These are phyloP conservation scores for Myotis findleyi DNA, from an alignment of 2,797 vertebrate species.

Conservation along the genomic window DNA sequence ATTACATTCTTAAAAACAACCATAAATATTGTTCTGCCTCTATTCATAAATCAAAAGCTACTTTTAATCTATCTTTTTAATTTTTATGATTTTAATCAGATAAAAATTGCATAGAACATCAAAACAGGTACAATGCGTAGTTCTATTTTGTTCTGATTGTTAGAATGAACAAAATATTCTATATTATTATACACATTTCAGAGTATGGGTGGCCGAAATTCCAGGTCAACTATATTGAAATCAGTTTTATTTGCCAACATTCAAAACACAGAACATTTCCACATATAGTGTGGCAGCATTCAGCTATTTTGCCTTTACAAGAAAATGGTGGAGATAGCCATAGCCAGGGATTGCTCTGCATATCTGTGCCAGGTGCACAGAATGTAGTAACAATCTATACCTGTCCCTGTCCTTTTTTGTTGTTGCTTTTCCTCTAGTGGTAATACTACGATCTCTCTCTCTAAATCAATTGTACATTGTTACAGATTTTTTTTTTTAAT, in stretches of 20 bases:
- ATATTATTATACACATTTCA: slow-evolving; percentile 75
- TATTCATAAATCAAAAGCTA: slow-evolving; percentile 82
- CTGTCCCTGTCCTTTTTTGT: slow-evolving; percentile 63
- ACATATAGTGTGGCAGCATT: not conserved
- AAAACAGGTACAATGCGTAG: not conserved
- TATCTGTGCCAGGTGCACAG: slow-evolving; percentile 16
- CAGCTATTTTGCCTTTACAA: slow-evolving; percentile 63
- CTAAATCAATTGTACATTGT: slow-evolving; percentile 72
- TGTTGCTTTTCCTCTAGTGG: not conserved
- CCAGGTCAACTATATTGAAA: slow-evolving; percentile 72
- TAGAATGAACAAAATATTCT: not conserved
- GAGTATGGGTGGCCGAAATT: slow-evolving; percentile 64
- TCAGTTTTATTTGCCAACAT: slow-evolving; percentile 71
- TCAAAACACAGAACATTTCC: slow-evolving; percentile 45
- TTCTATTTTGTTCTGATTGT: not conserved
- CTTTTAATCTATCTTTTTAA: slow-evolving; percentile 81
- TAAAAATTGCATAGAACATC: not conserved
- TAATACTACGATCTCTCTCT: slow-evolving; percentile 43
- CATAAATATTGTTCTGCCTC: slow-evolving; percentile 74
- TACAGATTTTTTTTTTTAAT: not conserved
- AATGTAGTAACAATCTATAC: slow-evolving; percentile 65
- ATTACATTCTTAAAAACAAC: slow-evolving; percentile 74
- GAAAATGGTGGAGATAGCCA: not conserved
- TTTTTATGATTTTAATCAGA: slow-evolving; percentile 80
- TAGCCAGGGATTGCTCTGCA: not conserved